Evolutionary conservation across 1,140 invertebrate species (phyloP), one percentile per base, ranked within the genome.

Genomic region (Bombus ignitus): DNA sequence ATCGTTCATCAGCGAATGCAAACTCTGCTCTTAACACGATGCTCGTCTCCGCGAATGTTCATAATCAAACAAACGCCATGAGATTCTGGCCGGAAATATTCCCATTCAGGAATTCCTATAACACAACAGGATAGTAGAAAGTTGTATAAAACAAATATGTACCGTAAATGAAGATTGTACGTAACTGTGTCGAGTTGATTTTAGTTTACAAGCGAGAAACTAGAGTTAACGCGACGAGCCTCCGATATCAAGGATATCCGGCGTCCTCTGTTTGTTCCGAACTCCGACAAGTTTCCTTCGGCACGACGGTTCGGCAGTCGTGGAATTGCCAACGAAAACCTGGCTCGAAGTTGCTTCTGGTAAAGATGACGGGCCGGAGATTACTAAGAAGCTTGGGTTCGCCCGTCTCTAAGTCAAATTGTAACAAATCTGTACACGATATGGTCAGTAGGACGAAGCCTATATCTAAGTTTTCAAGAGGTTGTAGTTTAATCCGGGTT

Each of bases 81-180:
- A 35, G 22, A 32, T 59, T n/a, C 18, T 6, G 18, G 8, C 37
- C 68, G 6, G 66, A 72, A 42, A 12, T 32, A 15, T 4, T 18
- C 2, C 37, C 18, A 25, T 8, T 25, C 22, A 39, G 8, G 18
- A 53, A 18, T 53, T 53, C 47, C 47, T 53, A 53, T 53, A 53
- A 53, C 47, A 15, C 13, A 47, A 3, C 28, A 10, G 9, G 35
- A 68, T 18, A 8, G 66, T 25, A 15, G 59, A 10, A 1, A 39
- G 13, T 25, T 12, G 57, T 39, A 53, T 59, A 39, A 76, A 53
- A 72, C 65, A 59, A 84, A 71, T 59, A 71, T 53, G 18, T 22
- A 53, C 6, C 2, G 47, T 28, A 39, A 72, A 71, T 62, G 82
- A 84, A 79, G 72, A 84, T 78, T 72, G 76, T 28, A 65, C 66